These are phyloP conservation scores for Globodera rostochiensis DNA, from an alignment of 1,140 invertebrate genomes.

Conservation along the genomic window DNA sequence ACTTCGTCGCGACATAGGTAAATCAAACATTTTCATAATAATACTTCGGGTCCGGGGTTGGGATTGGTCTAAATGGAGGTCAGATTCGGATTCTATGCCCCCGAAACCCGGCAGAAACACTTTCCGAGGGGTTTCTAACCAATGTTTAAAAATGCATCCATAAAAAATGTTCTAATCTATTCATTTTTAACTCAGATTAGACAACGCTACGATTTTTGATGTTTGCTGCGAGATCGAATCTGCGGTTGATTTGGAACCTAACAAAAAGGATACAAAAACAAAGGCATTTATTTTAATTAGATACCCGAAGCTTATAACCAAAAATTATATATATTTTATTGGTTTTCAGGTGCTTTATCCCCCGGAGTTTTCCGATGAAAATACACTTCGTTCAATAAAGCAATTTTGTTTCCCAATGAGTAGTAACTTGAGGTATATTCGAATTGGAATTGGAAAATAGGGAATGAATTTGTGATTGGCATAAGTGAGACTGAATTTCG, in stretches of 20 bases:
- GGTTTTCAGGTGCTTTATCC: constrained; percentile 46
- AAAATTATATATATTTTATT: not conserved
- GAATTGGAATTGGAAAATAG: not conserved
- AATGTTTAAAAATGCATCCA: too few species aligned
- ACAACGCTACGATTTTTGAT: constrained; percentile 55
- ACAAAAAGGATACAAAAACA: constrained; percentile 5
- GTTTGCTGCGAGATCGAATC: constrained; percentile 53
- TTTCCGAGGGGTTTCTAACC: too few species aligned
- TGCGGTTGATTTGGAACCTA: constrained; percentile 9
- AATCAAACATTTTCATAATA: not conserved
- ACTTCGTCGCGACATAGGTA: not conserved
- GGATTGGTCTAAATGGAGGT: too few species aligned
- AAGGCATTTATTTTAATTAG: not conserved
- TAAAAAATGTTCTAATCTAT: not conserved
- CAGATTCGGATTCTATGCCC: too few species aligned
- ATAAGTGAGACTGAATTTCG: too few species aligned
- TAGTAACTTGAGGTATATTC: constrained; percentile 6
- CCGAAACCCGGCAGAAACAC: too few species aligned
- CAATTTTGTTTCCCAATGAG: constrained; percentile 56
- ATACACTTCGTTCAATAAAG: constrained; percentile 41
- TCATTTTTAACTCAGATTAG: constrained; percentile 35
- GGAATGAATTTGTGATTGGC: too few species aligned
- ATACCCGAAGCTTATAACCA: not conserved
- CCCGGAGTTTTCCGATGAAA: constrained; percentile 50
- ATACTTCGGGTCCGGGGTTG: too few species aligned